A percentile compares a stretch with the other conserved stretches of the same genome.
Conservation (phyloP, 1,140 invertebrate genomes). For the Drosophila trapezifrons region DNA sequence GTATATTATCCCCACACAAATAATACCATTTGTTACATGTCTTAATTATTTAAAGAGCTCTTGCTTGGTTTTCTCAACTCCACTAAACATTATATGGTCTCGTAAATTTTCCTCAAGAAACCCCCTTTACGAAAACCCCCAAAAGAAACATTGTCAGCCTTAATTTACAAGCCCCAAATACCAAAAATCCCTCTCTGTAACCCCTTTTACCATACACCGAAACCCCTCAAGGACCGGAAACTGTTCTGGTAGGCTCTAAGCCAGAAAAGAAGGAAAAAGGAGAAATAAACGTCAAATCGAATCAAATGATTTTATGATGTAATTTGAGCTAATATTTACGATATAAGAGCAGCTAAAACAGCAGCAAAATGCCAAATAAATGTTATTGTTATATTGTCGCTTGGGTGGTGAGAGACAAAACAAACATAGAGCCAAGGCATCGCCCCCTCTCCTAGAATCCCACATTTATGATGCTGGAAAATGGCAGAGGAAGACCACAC, state of each 20-base stretch:
- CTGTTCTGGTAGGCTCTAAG: slow-evolving; percentile 26
- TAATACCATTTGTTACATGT: not conserved
- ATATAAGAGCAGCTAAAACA: slow-evolving; percentile 84
- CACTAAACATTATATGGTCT: not conserved
- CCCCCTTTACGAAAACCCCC: not conserved
- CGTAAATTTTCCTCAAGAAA: slow-evolving; percentile 1
- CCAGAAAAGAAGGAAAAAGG: slow-evolving; percentile 27
- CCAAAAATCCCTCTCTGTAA: slow-evolving; percentile 1
- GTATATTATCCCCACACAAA: not conserved
- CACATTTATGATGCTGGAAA: slow-evolving; percentile 73
- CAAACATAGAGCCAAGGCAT: slow-evolving; percentile 17
- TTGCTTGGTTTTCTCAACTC: no score
- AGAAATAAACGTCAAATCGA: slow-evolving; percentile 84
- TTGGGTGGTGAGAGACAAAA: slow-evolving; percentile 73
- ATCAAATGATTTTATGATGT: slow-evolving; percentile 84
- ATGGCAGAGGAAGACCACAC: slow-evolving; percentile 10
- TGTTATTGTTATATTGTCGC: slow-evolving; percentile 84
- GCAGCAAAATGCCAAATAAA: slow-evolving; percentile 84
- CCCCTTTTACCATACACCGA: slow-evolving; percentile 25
- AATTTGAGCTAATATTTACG: slow-evolving; percentile 84
- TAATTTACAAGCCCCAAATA: slow-evolving; percentile 30
- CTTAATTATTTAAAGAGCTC: not conserved
- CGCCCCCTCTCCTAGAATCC: not conserved
- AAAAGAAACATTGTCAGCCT: not conserved
- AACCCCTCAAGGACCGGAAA: slow-evolving; percentile 34